A percentile compares a stretch with the other conserved stretches of the same genome.
Evolutionary conservation across 2,888 invertebrate genomes (phyloP).

Genomic region (Eupithecia exiguata): DNA sequence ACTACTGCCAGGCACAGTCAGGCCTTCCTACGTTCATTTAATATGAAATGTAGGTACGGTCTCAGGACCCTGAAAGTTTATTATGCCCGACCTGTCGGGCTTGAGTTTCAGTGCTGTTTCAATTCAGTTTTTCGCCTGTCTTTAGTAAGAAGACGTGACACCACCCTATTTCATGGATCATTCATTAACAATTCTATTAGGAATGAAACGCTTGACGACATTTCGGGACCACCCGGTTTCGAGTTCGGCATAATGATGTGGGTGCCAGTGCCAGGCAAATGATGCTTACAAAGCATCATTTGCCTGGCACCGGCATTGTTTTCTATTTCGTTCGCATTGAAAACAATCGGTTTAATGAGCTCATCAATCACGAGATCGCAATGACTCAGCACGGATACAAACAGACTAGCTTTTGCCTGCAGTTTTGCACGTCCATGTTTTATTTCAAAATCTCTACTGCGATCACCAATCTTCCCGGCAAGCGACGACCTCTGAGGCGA

Average conservation of each 20-base stretch:
- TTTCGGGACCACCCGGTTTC: not conserved
- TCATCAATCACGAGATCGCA: constrained; percentile 42
- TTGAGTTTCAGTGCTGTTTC: not conserved
- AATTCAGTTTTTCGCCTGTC: not conserved
- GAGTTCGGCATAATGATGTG: constrained; percentile 3
- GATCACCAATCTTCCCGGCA: no score
- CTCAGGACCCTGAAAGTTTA: no score
- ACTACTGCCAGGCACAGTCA: no score
- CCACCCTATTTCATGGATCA: not conserved
- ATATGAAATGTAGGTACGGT: no score
- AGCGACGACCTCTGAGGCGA: no score
- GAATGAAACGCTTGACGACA: not conserved
- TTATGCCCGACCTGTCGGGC: no score
- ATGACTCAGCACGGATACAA: constrained; percentile 50
- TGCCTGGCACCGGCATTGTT: constrained; percentile 16
- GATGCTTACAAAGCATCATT: not conserved
- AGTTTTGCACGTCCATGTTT: not conserved
- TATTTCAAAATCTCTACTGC: not conserved
- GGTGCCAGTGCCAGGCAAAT: no score
- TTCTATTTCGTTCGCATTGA: constrained; percentile 19
- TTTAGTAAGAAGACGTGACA: not conserved
- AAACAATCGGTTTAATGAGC: constrained; percentile 29
- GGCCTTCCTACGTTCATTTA: no score
- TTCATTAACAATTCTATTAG: not conserved
- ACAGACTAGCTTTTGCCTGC: not conserved